Evolutionary conservation across 1,140 invertebrate species (phyloP), one percentile per base, ranked within the genome.

Genomic region (Zaprionus gabonicus): DNA sequence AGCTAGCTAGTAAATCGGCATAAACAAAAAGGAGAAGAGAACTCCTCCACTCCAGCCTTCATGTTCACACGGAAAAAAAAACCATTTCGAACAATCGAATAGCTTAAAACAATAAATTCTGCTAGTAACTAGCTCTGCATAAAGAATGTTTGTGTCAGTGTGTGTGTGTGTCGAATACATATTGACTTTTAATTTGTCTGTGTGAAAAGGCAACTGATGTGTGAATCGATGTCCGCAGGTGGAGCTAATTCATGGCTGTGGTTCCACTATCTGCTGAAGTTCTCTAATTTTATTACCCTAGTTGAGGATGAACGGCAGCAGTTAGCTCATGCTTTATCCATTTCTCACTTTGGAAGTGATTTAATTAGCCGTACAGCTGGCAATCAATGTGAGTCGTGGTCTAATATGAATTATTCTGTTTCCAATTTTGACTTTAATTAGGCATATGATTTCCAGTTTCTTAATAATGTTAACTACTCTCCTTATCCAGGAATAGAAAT

Each of bases 171-270:
- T 38, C 15, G 38, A 38, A 17, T 27, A 53, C 31, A 64, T 85
- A 85, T 85, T 85, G 82, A 85, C 82, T 85, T 85, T 76, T 80
- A 85, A 85, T 85, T 85, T 85, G 73, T 70, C 68, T 64, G 63
- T 67, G 68, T 53, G 66, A 53, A 44, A 67, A 68, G 64, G 55
- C 38, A 67, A 73, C 44, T 60, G 56, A 17, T 31, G 20, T 58
- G 56, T 49, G 72, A 64, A 20, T 57, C 17, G 34, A 41, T 76
- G 63, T 62, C 41, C 58, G 31, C 51, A 49, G 57, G 23, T 73
- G 46, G 25, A 34, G 57, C 49, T 74, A 63, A 63, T 59, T 70
- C 56, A 69, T 62, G 38, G 38, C 23, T 55, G 64, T 41, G 70
- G 44, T 41, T 34, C 44, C 31, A 51, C 41, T 25, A 49, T 20